Evolutionary conservation across 2,888 invertebrate genomes (phyloP).

Genomic region (Andricus quercusramuli): DNA sequence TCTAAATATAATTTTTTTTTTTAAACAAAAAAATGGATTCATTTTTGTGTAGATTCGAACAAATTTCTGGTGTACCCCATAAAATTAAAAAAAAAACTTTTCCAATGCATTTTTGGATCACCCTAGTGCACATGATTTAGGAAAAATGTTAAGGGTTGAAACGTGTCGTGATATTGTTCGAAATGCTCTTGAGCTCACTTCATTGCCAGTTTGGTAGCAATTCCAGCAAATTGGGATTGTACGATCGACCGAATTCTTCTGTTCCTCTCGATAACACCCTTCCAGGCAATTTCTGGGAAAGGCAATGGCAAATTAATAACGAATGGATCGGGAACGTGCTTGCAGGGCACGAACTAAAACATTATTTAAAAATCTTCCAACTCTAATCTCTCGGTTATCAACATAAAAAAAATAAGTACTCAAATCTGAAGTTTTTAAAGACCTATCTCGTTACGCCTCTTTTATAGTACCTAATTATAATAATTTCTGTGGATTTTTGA

Average conservation of each 20-base stretch:
- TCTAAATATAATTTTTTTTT: no score
- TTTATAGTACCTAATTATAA: no score
- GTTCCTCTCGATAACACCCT: background rate
- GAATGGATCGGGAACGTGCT: background rate
- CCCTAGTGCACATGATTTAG: background rate
- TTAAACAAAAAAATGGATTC: no score
- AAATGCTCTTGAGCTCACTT: constrained; percentile 7
- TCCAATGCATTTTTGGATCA: no score
- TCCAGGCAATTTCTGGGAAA: background rate
- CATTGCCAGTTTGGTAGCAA: background rate
- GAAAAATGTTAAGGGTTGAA: background rate
- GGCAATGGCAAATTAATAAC: background rate
- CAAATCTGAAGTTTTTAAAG: no score
- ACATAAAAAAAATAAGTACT: background rate
- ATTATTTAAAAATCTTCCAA: background rate
- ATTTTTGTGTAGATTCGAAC: no score
- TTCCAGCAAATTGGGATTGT: background rate
- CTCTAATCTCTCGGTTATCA: background rate
- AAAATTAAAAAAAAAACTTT: no score
- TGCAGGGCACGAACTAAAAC: background rate
- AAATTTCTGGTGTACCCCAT: no score
- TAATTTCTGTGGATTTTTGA: no score
- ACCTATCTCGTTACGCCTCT: no score
- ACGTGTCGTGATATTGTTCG: background rate
- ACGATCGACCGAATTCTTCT: background rate